Evolutionary conservation across 2,888 invertebrate genomes (phyloP).

Genomic region (Orthosia gothica): DNA sequence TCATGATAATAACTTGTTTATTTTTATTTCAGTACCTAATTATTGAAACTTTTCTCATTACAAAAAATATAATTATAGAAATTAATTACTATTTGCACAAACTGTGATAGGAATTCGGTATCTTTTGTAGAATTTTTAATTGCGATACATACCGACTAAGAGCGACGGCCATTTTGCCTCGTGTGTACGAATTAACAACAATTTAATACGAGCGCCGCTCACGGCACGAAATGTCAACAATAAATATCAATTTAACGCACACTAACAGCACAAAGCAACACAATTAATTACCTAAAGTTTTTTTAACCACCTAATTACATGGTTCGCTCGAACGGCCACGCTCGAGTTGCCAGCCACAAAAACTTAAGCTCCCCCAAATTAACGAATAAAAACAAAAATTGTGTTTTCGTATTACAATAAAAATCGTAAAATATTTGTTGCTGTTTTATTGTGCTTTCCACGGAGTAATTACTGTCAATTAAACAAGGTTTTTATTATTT

Average conservation of each 20-base stretch:
- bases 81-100: conserved; percentile 32
- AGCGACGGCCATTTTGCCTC: conserved; percentile 60
- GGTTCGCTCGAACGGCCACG: conserved; percentile 78
- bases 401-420: conserved; percentile 38
- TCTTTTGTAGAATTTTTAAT: conserved; percentile 62
- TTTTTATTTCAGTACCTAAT: conserved; percentile 41
- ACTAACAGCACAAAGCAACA: conserved; percentile 78
- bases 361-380: conserved; percentile 56
- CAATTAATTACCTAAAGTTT: conserved; percentile 89
- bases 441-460: conserved; percentile 50
- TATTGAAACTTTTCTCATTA: conserved; percentile 35
- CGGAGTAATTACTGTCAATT: conserved; percentile 49
- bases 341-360: conserved; percentile 60
- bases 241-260: conserved; percentile 87
- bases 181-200: conserved; percentile 69
- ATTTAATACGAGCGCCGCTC: conserved; percentile 79
- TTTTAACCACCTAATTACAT: conserved; percentile 87
- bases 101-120: conserved; percentile 56
- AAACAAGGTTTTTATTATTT: conserved; percentile 35
- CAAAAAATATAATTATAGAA: conserved; percentile 44
- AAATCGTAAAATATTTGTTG: conserved; percentile 43
- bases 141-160: conserved; percentile 57
- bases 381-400: conserved; percentile 47
- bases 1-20: conserved; percentile 22
- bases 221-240: conserved; percentile 86